Evolutionary conservation across 2,113 vertebrate species (phyloP), one percentile per base, ranked within the genome.

Genomic region (Oriolus oriolus): DNA sequence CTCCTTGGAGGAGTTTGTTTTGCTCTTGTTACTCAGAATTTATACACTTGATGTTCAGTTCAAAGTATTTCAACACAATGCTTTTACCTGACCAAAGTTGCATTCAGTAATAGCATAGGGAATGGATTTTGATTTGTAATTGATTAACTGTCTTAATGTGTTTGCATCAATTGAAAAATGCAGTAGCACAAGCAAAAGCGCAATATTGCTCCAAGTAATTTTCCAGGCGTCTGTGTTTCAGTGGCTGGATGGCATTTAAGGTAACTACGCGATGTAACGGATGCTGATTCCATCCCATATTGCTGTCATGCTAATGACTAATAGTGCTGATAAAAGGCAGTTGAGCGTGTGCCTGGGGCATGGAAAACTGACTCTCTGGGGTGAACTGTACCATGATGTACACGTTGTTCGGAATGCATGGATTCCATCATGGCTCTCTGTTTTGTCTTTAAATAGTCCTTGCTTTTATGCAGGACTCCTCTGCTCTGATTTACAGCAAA

Each of bases 111-210:
- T 78, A 94, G 53, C 87, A 90, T 81, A 92, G 91, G 86, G 84
- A 85, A 90, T 96, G 90, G 95, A 94, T 97, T 97, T 97, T 96
- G 91, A 94, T 96, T 97, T 93, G 91, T 87, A 91, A 95, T 97
- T 92, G 95, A 97, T 97, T 92, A 97, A 87, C 94, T 96, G 92
- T 78, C 96, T 78, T 84, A 95, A 95, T 96, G 90, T 76, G 76
- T 97, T 97, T 96, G 63, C 84, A 90, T 89, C 78, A 93, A 83
- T 64, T 96, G 81, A 73, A 92, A 92, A 95, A 82, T 74, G 87
- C 84, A 68, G 42, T 66, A 37, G 66, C 82, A 68, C 45, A 79
- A 84, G 89, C 60, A 54, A 74, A 91, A 84, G 66, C 1, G 0
- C 78, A 84, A 59, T 95, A 91, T 97, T 82, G 97, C 95, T 97